phyloP scores from a whole-genome alignment of 2,888 invertebrate species.

The Lasioglossum figueresi region DNA sequence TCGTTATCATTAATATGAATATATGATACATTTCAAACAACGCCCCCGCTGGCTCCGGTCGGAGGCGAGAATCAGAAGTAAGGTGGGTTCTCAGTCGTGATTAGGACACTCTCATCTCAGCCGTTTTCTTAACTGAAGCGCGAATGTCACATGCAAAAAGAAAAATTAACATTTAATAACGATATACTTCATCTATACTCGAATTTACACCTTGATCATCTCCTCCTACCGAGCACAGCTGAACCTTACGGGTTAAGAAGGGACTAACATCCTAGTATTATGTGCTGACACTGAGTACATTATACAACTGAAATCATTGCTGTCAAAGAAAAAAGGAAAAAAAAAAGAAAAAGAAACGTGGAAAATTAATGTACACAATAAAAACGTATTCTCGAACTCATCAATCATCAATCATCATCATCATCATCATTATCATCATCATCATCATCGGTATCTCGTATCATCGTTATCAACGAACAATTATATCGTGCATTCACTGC shows the following conservation, averaged over 20 bases:
- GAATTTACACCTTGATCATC: conserved; percentile 76
- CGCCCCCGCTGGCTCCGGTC: conserved; percentile 79
- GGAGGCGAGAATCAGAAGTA: conserved; percentile 78
- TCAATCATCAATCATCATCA: conserved; percentile 75
- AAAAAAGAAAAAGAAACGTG: conserved; percentile 57
- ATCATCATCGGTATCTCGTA: neutral
- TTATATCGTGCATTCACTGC: conserved; percentile 63
- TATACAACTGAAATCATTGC: conserved; percentile 80
- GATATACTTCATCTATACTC: conserved; percentile 63
- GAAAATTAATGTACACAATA: conserved; percentile 81
- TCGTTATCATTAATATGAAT: conserved; percentile 83
- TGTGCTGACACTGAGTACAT: conserved; percentile 83
- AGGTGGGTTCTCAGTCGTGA: conserved; percentile 66
- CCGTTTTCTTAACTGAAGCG: conserved; percentile 65
- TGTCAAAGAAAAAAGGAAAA: conserved; percentile 60
- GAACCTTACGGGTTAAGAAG: conserved; percentile 79
- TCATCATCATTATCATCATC: neutral
- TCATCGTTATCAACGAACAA: conserved; percentile 60
- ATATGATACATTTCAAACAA: conserved; percentile 84
- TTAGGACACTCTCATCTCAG: conserved; percentile 57
- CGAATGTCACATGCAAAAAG: conserved; percentile 67
- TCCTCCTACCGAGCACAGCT: conserved; percentile 78
- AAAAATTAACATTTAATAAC: conserved; percentile 55
- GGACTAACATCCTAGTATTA: conserved; percentile 82
- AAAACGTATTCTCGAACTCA: conserved; percentile 78